phyloP scores from a whole-genome alignment of 1,140 invertebrate species.

The Nasonia longicornis region DNA sequence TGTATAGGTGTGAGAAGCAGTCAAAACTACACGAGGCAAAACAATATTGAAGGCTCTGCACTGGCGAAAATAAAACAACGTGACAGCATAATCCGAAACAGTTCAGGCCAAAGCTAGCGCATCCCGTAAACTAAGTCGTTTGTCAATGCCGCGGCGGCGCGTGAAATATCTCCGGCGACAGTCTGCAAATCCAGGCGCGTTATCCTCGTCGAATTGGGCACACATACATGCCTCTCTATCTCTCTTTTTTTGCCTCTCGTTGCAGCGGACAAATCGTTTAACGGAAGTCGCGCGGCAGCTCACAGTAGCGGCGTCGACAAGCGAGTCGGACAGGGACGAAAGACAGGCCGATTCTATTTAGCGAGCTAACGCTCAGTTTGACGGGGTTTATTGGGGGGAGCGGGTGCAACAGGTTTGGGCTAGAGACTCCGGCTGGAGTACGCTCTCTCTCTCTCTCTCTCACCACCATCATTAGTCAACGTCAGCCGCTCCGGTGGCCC shows the following conservation, averaged over 20 bases:
- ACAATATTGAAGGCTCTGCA: background rate
- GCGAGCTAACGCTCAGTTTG: conserved; percentile 62
- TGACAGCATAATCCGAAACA: background rate
- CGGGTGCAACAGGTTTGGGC: conserved; percentile 68
- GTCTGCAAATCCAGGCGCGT: conserved; percentile 41
- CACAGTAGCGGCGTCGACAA: background rate
- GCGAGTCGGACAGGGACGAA: conserved; percentile 51
- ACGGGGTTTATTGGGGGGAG: conserved; percentile 51
- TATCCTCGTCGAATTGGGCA: conserved; percentile 6
- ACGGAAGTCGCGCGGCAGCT: background rate
- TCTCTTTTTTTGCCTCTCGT: background rate
- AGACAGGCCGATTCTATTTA: conserved; percentile 69
- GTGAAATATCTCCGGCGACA: conserved; percentile 31
- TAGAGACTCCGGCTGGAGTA: conserved; percentile 62
- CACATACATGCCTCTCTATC: background rate
- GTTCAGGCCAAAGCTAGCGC: background rate
- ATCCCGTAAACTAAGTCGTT: conserved; percentile 31
- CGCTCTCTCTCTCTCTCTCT: conserved; percentile 58
- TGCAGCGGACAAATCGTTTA: conserved; percentile 11
- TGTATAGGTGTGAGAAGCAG: too few species aligned
- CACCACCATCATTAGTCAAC: conserved; percentile 71
- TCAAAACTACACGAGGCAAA: too few species aligned
- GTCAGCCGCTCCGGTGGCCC: conserved; percentile 58
- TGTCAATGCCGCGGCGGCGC: conserved; percentile 7
- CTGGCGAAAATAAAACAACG: background rate